Conservation (phyloP, 1,140 invertebrate genomes). For the Bombus soroeensis region DNA sequence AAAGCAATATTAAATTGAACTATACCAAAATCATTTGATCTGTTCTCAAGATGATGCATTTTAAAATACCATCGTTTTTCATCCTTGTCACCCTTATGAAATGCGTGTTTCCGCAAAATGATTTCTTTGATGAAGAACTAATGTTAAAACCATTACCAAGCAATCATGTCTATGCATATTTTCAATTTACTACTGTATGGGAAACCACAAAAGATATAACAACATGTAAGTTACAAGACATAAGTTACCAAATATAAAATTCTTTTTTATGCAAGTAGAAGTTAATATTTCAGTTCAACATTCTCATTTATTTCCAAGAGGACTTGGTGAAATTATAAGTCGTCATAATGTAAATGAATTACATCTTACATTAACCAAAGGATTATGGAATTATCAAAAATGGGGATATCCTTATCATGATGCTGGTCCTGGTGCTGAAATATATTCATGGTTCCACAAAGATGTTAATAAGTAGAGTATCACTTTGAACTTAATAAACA, state of each 20-base stretch:
- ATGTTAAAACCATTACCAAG: conserved; percentile 90
- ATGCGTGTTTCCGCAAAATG: conserved; percentile 76
- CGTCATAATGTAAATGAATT: conserved; percentile 94
- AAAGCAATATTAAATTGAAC: background rate
- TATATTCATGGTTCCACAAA: conserved; percentile 95
- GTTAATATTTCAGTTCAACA: conserved; percentile 87
- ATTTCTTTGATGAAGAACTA: conserved; percentile 91
- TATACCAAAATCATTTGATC: background rate
- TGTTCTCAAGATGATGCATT: conserved; percentile 33
- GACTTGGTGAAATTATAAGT: conserved; percentile 94
- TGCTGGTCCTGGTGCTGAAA: conserved; percentile 95
- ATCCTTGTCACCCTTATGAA: conserved; percentile 48
- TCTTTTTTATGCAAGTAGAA: background rate
- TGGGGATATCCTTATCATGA: conserved; percentile 96
- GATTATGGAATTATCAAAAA: conserved; percentile 94
- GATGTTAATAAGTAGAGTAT: conserved; percentile 75
- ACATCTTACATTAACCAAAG: conserved; percentile 95
- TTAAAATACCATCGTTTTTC: conserved; percentile 18
- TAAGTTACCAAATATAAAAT: background rate
- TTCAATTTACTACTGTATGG: conserved; percentile 93
- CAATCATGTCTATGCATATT: conserved; percentile 92
- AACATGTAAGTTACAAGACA: conserved; percentile 83
- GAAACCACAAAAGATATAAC: conserved; percentile 82
- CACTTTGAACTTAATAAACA: background rate
- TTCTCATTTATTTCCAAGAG: conserved; percentile 94